Conservation (phyloP, 1,140 invertebrate genomes). For the Euglossa dilemma region DNA sequence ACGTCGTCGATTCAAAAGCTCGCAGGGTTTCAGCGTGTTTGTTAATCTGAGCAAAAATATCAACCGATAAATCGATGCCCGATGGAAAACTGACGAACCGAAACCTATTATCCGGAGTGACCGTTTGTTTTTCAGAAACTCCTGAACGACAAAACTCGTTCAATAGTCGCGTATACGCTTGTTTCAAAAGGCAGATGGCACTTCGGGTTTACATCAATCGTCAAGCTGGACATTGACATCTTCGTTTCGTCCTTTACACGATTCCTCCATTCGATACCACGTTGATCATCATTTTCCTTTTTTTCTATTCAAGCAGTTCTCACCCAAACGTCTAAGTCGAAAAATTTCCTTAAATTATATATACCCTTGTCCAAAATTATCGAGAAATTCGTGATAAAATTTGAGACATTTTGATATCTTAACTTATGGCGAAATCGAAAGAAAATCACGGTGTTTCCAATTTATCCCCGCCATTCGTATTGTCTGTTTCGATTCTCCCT, state of each 20-base stretch:
- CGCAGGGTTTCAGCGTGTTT: neutral
- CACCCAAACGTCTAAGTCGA: no score
- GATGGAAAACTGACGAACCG: slow-evolving; percentile 68
- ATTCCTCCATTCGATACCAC: neutral
- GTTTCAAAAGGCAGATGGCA: slow-evolving; percentile 26
- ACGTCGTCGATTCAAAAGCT: neutral
- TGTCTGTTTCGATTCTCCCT: no score
- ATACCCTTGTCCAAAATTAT: no score
- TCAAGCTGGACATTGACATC: slow-evolving; percentile 16
- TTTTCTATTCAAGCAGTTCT: no score
- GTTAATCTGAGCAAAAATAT: slow-evolving; percentile 26
- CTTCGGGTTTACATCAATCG: slow-evolving; percentile 30
- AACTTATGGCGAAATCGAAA: no score
- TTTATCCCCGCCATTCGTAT: no score
- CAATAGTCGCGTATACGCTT: slow-evolving; percentile 37
- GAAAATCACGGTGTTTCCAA: no score
- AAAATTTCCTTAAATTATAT: no score
- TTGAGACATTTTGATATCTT: no score
- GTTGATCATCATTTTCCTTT: neutral
- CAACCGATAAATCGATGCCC: neutral
- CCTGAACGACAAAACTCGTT: slow-evolving; percentile 16
- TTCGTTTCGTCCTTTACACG: neutral
- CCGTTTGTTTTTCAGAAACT: slow-evolving; percentile 6
- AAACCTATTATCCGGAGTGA: slow-evolving; percentile 46
- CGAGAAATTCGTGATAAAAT: no score